These are phyloP conservation scores for Corvus cornix DNA, from an alignment of 2,113 vertebrate genomes.

Conservation along the genomic window DNA sequence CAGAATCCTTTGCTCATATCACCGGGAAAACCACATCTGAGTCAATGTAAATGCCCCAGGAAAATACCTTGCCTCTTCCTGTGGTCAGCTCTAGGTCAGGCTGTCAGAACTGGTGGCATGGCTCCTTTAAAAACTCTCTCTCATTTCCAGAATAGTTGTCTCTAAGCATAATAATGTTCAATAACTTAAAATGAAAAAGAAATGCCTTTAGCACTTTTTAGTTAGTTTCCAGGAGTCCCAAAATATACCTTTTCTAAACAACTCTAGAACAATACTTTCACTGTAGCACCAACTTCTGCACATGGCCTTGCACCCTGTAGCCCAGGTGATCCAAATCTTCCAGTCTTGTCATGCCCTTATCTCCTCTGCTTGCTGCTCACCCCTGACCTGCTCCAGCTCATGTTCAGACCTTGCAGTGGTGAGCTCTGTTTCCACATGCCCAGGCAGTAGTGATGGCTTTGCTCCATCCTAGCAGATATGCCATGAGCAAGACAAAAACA, in stretches of 20 bases:
- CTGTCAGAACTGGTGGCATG: neutral
- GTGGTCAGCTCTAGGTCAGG: neutral
- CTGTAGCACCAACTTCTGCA: neutral
- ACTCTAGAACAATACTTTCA: neutral
- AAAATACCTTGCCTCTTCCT: neutral
- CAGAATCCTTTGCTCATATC: neutral
- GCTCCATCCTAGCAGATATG: neutral
- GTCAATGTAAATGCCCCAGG: neutral
- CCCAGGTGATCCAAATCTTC: neutral
- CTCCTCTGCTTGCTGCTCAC: neutral
- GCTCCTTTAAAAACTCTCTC: neutral
- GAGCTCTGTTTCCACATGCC: neutral
- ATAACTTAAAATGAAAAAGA: neutral
- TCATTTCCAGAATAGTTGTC: neutral
- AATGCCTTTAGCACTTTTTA: neutral
- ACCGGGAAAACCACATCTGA: neutral
- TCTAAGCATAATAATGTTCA: neutral
- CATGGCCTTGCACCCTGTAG: rapidly evolving
- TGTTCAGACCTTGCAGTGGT: neutral
- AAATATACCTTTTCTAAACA: neutral
- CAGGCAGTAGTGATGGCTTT: neutral
- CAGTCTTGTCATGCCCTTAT: neutral
- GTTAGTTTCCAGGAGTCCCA: neutral
- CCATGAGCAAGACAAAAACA: rapidly evolving
- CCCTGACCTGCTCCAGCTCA: neutral